Percentiles rank a stretch among this genome's conserved stretches.
These are phyloP conservation scores for Trematomus loennbergii DNA, from an alignment of 2,113 vertebrate species.

Conservation along the genomic window DNA sequence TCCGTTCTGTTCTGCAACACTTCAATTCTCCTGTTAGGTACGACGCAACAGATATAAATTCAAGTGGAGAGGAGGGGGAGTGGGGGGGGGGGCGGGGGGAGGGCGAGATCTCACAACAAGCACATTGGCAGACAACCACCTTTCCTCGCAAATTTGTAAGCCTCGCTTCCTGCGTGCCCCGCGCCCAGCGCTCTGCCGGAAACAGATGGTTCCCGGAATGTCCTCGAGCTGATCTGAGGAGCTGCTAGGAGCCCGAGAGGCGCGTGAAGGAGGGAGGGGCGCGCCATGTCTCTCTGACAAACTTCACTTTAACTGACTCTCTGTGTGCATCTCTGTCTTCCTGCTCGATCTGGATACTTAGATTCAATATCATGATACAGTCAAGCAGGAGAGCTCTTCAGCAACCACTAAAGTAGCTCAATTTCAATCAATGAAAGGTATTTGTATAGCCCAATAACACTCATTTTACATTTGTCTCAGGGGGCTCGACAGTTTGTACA, in stretches of 20 bases:
- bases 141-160: slow-evolving; percentile 83
- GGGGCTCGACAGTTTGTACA: too few relatives aligned
- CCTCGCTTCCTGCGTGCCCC: slow-evolving; percentile 82
- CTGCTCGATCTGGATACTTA: slow-evolving; percentile 31
- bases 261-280: slow-evolving; percentile 52
- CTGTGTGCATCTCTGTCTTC: slow-evolving; percentile 31
- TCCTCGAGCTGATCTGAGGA: slow-evolving; percentile 82
- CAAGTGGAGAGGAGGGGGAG: slow-evolving; percentile 35
- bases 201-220: slow-evolving; percentile 89
- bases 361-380: slow-evolving; percentile 19
- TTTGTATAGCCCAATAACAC: too few relatives aligned
- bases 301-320: slow-evolving; percentile 62
- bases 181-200: slow-evolving; percentile 72
- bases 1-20: slow-evolving; percentile 59
- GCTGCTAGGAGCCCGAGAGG: slow-evolving; percentile 80
- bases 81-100: slow-evolving; percentile 7
- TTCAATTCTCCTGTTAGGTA: slow-evolving; percentile 72
- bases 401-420: slow-evolving; percentile 1
- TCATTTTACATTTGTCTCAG: too few relatives aligned
- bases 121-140: slow-evolving; percentile 83
- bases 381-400: slow-evolving; percentile 7
- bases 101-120: slow-evolving; percentile 76
- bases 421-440: background rate
- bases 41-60: slow-evolving; percentile 61
- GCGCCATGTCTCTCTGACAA: slow-evolving; percentile 38